Base-by-base conservation (phyloP, 2,797 vertebrate species). In the Danio kyathit region DNA sequence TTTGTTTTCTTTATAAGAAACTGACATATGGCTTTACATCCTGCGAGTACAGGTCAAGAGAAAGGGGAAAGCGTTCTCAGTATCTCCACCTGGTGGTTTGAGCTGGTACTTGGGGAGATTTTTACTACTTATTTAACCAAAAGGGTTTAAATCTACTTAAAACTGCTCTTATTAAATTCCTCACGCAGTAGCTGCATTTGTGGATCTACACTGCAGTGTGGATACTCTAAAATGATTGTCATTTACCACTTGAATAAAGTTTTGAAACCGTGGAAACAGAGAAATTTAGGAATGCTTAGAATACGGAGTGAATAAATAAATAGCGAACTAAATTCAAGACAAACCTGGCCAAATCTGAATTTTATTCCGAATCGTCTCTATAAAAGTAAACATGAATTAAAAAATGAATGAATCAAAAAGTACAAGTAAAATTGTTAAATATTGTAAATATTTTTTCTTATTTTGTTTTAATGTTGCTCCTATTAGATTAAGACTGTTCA, bases 11-110 rank as follows among this genome's bases (percentile, higher is more conserved):
- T 70, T n/a, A 21, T 14, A 56, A 7, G 29, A 65, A 71, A 65
- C 14, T 16, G 8, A 41, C 51, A 14, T 86, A 86, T 84, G 82
- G 82, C 76, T 83, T 80, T 60, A 57, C 3, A 57, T 80, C 77
- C 82, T 65, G 69, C 51, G 5, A 72, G 70, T 63, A 64, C 80
- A 54, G 66, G 59, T 76, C 64, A 76, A 70, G 54, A 65, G 51
- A 72, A 48, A 38, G 41, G 64, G 7, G 17, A 61, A 29, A 21
- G 56, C 7, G 0, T 40, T 56, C 49, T 57, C 74, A 63, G 40
- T 54, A 16, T 76, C 74, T 8, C 74, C 80, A 82, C 29, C 80
- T 82, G 59, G 48, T 76, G 80, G 80, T 29, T 14, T 38, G 56
- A 52, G 57, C 19, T 19, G 56, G 81, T 83, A 86, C 49, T 71